phyloP scores from a whole-genome alignment of 2,113 vertebrate genomes.

The Melozone crissalis region DNA sequence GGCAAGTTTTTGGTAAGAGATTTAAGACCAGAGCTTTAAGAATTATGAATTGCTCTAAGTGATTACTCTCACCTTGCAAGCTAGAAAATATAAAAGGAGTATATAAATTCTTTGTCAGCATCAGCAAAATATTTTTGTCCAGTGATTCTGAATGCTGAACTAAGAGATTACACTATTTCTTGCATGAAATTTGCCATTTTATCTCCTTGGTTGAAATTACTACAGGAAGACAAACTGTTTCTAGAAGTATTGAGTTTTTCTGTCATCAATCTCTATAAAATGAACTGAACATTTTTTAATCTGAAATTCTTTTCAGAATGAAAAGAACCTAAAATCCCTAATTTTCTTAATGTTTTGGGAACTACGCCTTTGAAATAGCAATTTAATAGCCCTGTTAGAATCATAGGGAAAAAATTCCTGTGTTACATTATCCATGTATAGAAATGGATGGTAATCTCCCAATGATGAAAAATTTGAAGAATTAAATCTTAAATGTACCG shows the following conservation, averaged over 20 bases:
- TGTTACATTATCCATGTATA: neutral
- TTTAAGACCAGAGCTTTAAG: neutral
- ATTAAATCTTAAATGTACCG: neutral
- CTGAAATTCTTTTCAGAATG: neutral
- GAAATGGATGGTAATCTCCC: neutral
- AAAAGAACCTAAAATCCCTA: neutral
- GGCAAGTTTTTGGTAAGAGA: neutral
- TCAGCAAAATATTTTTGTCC: neutral
- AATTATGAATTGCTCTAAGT: neutral
- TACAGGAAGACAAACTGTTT: neutral
- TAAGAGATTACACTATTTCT: neutral
- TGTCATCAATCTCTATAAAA: neutral
- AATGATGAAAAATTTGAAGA: neutral
- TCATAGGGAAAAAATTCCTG: neutral
- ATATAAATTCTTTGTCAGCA: neutral
- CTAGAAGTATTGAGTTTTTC: neutral
- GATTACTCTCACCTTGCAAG: neutral
- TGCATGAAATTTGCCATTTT: neutral
- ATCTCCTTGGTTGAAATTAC: neutral
- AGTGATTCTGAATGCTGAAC: neutral
- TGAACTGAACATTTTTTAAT: neutral
- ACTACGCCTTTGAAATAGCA: neutral
- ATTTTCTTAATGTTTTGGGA: neutral
- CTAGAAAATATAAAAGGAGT: neutral
- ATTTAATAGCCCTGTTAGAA: neutral